phyloP scores from a whole-genome alignment of 2,888 invertebrate species.

The Drosophila atripex region DNA sequence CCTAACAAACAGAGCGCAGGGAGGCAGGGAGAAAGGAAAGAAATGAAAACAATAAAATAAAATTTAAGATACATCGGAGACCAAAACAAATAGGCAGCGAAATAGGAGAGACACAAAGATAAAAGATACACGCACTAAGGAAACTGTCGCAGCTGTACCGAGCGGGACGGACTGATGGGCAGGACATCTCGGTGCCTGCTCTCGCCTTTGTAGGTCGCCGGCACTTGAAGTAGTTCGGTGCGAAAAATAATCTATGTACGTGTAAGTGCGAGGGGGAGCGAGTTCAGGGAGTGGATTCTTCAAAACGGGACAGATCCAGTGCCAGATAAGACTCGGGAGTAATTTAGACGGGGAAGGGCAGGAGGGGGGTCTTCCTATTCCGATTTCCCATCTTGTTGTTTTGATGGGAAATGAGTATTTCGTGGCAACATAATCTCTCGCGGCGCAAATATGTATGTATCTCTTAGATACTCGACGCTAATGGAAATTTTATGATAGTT shows the following conservation, averaged over 20 bases:
- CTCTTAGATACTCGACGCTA: slow-evolving; percentile 48
- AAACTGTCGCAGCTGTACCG: slow-evolving; percentile 68
- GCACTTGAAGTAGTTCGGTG: slow-evolving; percentile 73
- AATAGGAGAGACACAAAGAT: slow-evolving; percentile 68
- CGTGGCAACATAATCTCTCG: slow-evolving; percentile 34
- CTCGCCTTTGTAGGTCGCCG: slow-evolving; percentile 41
- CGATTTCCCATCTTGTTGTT: slow-evolving; percentile 17
- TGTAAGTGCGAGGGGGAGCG: slow-evolving; percentile 24
- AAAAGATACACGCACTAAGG: slow-evolving; percentile 50
- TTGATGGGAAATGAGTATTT: slow-evolving; percentile 36
- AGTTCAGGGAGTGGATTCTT: slow-evolving; percentile 40
- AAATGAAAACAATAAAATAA: slow-evolving; percentile 76
- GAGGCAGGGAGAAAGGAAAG: slow-evolving; percentile 26
- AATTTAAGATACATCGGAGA: slow-evolving; percentile 80
- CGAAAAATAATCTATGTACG: slow-evolving; percentile 43
- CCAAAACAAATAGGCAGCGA: slow-evolving; percentile 78
- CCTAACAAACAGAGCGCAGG: slow-evolving; percentile 18
- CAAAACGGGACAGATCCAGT: slow-evolving; percentile 20
- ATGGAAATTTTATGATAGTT: slow-evolving; percentile 77
- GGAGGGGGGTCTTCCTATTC: slow-evolving; percentile 1
- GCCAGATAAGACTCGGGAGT: slow-evolving; percentile 30
- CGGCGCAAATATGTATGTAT: slow-evolving; percentile 22
- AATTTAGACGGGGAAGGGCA: slow-evolving; percentile 15
- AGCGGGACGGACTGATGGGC: not conserved
- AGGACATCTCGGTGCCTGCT: slow-evolving; percentile 26